Conservation (phyloP, 1,140 invertebrate species). For the Cherax quadricarinatus region DNA sequence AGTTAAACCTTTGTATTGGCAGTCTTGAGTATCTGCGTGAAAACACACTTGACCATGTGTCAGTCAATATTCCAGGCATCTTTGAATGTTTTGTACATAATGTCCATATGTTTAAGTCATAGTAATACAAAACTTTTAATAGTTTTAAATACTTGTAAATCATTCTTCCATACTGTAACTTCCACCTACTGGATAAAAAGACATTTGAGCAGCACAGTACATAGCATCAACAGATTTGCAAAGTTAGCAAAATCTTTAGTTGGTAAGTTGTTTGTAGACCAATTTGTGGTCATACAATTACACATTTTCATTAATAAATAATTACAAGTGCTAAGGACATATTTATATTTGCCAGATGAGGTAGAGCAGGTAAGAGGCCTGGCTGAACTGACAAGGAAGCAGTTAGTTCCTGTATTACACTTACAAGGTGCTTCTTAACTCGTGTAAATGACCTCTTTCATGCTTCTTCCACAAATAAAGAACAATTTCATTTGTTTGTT, state of each 20-base stretch:
- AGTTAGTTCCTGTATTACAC: conserved; percentile 58
- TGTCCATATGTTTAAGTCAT: conserved; percentile 69
- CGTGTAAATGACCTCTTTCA: conserved; percentile 62
- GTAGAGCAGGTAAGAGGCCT: conserved; percentile 43
- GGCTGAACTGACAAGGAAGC: conserved; percentile 56
- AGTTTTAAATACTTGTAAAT: conserved; percentile 60
- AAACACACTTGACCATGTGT: conserved; percentile 31
- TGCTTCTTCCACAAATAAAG: conserved; percentile 70
- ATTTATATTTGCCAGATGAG: conserved; percentile 55
- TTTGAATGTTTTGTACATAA: conserved; percentile 67
- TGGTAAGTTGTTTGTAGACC: conserved; percentile 44
- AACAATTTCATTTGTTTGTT: conserved; percentile 60
- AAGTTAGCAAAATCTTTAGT: conserved; percentile 26
- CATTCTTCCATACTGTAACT: conserved; percentile 55
- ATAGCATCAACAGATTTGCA: conserved; percentile 35
- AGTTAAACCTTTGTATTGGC: conserved; percentile 63
- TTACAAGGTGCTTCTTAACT: conserved; percentile 70
- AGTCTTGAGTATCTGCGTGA: conserved; percentile 29
- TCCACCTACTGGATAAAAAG: conserved; percentile 31
- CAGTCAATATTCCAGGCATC: conserved; percentile 52
- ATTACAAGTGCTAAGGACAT: conserved; percentile 46
- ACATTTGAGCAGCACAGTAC: conserved; percentile 42
- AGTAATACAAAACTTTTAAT: conserved; percentile 57
- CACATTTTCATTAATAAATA: conserved; percentile 41
- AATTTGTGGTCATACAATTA: conserved; percentile 48